phyloP scores from a whole-genome alignment of 2,797 vertebrate genomes.

The Myotis findleyi region DNA sequence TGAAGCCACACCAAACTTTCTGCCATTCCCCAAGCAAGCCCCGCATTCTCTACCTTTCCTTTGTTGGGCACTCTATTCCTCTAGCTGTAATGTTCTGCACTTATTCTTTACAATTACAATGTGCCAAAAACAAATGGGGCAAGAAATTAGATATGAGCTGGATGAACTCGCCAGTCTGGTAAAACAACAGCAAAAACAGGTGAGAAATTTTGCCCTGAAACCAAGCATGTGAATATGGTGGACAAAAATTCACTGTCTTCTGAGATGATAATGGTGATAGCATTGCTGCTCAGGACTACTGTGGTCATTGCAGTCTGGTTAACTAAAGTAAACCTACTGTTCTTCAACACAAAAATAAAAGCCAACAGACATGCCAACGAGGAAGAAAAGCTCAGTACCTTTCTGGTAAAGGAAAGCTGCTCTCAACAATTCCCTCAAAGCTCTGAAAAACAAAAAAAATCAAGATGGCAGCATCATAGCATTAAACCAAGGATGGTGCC shows the following conservation, averaged over 20 bases:
- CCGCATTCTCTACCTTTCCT: neutral
- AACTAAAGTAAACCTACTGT: neutral
- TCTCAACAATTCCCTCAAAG: slow-evolving; percentile 62
- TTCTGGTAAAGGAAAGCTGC: neutral
- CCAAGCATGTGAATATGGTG: slow-evolving; percentile 90
- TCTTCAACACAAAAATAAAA: neutral
- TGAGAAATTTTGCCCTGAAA: slow-evolving; percentile 90
- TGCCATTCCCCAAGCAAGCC: neutral
- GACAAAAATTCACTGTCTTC: slow-evolving; percentile 93
- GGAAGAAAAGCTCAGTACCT: neutral
- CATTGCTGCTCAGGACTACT: slow-evolving; percentile 94
- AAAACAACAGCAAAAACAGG: slow-evolving; percentile 90
- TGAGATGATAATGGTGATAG: slow-evolving; percentile 96
- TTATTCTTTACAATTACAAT: slow-evolving; percentile 87
- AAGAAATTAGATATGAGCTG: slow-evolving; percentile 94
- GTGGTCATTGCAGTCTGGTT: slow-evolving; percentile 92
- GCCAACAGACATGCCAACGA: neutral
- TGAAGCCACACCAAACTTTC: neutral
- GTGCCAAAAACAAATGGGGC: slow-evolving; percentile 95
- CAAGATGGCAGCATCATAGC: neutral
- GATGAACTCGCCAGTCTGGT: slow-evolving; percentile 93
- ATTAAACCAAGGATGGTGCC: neutral
- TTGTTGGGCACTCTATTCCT: neutral
- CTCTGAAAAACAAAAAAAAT: neutral
- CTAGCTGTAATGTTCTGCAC: neutral